Evolutionary conservation across 2,888 invertebrate species (phyloP).

Genomic region (Dicyrtomina minuta): DNA sequence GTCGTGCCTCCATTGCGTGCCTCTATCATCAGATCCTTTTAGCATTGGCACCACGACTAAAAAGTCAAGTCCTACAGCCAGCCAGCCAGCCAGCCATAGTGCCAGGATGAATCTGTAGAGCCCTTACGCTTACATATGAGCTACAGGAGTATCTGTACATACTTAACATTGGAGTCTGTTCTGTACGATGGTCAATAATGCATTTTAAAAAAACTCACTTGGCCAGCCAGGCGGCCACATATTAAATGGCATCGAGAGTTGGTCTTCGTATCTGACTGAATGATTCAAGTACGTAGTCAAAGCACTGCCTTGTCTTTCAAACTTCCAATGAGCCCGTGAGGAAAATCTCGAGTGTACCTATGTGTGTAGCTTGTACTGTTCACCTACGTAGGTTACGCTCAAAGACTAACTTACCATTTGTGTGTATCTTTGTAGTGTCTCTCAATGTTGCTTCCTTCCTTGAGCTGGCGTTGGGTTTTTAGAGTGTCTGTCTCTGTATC

Average conservation of each 20-base stretch:
- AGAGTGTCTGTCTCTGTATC: not conserved
- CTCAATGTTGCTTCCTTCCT: not conserved
- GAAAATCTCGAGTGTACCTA: too few species aligned
- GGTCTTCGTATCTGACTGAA: not conserved
- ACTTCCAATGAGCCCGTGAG: not conserved
- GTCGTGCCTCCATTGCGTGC: conserved; percentile 52
- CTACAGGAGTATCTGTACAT: too few species aligned
- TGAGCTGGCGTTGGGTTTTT: too few species aligned
- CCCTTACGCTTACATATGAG: not conserved
- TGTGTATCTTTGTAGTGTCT: too few species aligned
- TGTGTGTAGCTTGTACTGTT: too few species aligned
- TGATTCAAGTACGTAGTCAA: not conserved
- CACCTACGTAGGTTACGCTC: too few species aligned
- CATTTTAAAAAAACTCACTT: conserved; percentile 23
- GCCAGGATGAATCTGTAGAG: conserved; percentile 31
- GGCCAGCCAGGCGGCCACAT: conserved; percentile 26
- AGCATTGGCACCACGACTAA: conserved; percentile 22
- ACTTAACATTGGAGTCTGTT: too few species aligned
- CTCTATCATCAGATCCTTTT: conserved; percentile 40
- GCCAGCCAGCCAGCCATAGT: too few species aligned
- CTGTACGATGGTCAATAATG: not conserved
- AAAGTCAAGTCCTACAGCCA: conserved; percentile 31
- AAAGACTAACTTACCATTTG: too few species aligned
- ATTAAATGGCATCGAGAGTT: conserved; percentile 24
- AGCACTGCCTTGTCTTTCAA: not conserved